Percentiles rank a stretch among this genome's conserved stretches.
phyloP scores from a whole-genome alignment of 37 sponge, comb jelly and placozoan species.

The Mnemiopsis leidyi region DNA sequence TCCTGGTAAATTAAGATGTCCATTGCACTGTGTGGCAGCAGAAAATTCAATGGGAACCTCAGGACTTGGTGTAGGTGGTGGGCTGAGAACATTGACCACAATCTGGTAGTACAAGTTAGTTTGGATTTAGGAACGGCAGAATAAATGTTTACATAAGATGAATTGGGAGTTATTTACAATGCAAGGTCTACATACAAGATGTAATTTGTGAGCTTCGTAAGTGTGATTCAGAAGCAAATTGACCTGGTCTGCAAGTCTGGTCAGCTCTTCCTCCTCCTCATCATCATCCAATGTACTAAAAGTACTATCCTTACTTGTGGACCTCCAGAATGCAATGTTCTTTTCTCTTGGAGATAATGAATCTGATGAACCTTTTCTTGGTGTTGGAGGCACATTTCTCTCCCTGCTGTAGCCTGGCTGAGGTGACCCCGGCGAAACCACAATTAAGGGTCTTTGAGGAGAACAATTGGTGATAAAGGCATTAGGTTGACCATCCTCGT shows the following conservation, averaged over 20 bases:
- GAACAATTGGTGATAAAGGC: too few relatives aligned
- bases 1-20: not conserved
- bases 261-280: not conserved
- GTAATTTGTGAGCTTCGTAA: not conserved
- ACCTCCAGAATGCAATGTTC: not conserved
- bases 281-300: slow-evolving; percentile 26
- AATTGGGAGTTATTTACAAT: too few relatives aligned
- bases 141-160: too few relatives aligned
- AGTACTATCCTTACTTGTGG: not conserved
- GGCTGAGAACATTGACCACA: not conserved
- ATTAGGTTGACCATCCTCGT: too few relatives aligned
- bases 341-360: not conserved
- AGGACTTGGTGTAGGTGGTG: not conserved
- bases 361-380: not conserved
- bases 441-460: not conserved
- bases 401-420: not conserved
- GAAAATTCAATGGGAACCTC: not conserved
- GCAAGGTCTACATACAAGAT: not conserved
- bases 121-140: too few relatives aligned
- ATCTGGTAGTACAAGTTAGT: too few relatives aligned
- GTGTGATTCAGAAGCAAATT: not conserved
- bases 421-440: not conserved
- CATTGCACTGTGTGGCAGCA: not conserved
- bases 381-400: not conserved
- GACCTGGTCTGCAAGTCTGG: not conserved